These are phyloP conservation scores for Coremacera marginata DNA, from an alignment of 2,888 invertebrate species.

Conservation along the genomic window DNA sequence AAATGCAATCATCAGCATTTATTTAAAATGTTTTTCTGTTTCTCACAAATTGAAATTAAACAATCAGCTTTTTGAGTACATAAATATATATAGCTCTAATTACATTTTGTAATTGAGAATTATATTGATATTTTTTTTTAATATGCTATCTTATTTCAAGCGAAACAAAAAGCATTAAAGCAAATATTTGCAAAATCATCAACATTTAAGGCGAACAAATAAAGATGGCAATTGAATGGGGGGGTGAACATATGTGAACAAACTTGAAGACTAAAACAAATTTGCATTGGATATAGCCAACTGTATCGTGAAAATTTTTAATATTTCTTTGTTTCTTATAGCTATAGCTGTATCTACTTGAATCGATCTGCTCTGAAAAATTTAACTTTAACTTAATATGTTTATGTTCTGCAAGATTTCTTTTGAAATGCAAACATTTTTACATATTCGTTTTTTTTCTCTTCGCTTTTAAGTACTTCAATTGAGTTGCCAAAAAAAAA, in stretches of 20 bases:
- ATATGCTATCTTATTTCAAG: not conserved
- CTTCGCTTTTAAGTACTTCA: not conserved
- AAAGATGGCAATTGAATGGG: not conserved
- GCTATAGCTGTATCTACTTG: not conserved
- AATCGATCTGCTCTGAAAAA: constrained; percentile 1
- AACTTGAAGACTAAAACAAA: not conserved
- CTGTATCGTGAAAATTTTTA: not conserved
- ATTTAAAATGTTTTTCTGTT: too few relatives aligned
- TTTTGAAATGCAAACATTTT: constrained; percentile 2
- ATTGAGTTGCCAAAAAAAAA: not conserved
- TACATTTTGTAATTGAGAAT: not conserved
- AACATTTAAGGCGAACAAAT: not conserved
- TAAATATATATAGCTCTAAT: not conserved
- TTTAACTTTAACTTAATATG: not conserved
- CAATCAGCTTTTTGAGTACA: too few relatives aligned
- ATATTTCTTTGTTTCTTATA: not conserved
- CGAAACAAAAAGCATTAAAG: not conserved
- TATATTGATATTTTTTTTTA: not conserved
- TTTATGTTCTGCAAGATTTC: constrained; percentile 15
- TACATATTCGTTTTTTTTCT: not conserved
- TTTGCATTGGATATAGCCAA: constrained; percentile 19
- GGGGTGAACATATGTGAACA: too few relatives aligned
- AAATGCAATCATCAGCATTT: too few relatives aligned
- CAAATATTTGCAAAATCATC: constrained; percentile 4
- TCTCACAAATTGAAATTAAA: too few relatives aligned